Conservation (phyloP, 1,140 invertebrate species). For the Temnothorax nylanderi region DNA sequence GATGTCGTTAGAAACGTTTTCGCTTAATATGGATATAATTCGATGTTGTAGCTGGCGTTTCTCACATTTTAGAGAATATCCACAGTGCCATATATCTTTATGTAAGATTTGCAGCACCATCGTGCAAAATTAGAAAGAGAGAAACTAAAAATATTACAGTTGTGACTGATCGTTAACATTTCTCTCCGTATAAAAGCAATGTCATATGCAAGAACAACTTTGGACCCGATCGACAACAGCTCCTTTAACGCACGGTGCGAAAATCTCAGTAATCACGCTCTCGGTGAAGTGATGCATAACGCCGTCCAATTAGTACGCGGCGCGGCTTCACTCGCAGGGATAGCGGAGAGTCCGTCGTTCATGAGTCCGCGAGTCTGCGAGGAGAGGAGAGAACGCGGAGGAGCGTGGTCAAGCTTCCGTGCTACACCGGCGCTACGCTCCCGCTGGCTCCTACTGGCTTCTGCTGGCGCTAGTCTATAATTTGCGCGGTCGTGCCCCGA, state of each 20-base stretch:
- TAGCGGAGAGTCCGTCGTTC: slow-evolving; percentile 17
- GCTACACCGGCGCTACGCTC: slow-evolving; percentile 70
- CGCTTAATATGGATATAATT: background rate
- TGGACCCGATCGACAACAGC: background rate
- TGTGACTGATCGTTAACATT: background rate
- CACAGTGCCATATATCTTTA: background rate
- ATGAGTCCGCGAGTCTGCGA: slow-evolving; percentile 5
- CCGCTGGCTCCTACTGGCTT: slow-evolving; percentile 61
- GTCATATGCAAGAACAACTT: background rate
- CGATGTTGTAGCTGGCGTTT: background rate
- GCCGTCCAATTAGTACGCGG: slow-evolving; percentile 49
- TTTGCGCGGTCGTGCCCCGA: slow-evolving; percentile 80
- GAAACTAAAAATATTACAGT: background rate
- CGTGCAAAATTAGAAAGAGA: background rate
- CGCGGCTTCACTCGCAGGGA: slow-evolving; percentile 21
- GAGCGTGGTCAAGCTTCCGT: slow-evolving; percentile 70
- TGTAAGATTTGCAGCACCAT: background rate
- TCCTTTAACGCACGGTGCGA: background rate
- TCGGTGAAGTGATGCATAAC: slow-evolving; percentile 32
- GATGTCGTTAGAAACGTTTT: background rate
- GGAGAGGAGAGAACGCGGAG: slow-evolving; percentile 42
- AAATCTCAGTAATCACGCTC: slow-evolving; percentile 28
- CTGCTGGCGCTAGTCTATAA: slow-evolving; percentile 79
- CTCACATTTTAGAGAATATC: background rate
- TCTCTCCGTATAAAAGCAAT: background rate